Base-by-base conservation (phyloP, 1,140 invertebrate genomes). In the Drosophila punjabiensis region DNA sequence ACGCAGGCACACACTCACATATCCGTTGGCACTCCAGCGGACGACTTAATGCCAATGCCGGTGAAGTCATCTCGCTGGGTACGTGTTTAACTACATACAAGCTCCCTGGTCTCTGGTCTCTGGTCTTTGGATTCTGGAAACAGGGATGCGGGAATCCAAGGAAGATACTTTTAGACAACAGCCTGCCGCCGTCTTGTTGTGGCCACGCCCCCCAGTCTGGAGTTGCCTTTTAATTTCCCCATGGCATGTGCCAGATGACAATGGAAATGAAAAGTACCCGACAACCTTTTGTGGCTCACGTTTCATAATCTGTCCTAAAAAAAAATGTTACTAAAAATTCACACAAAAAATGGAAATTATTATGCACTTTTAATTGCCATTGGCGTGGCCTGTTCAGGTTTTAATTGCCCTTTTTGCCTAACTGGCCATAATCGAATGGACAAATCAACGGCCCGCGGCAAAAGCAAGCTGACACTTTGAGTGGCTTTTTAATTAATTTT, bases 401-500 rank as follows among this genome's bases (percentile, higher is more conserved):
- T 75, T 75, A 75, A 75, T 75, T 75, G 71, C 71, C 71, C 71
- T 75, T 75, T 74, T 75, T 75, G 56, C 67, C 86, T 74, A 79
- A 73, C 83, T 80, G 79, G 62, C 85, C 84, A 84, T 81, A 89
- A 87, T 89, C 81, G 59, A 84, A 61, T 67, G 67, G 64, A 65
- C 64, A 74, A 73, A 74, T 74, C 58, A 66, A 77, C 41, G 53
- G 16, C 41, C 58, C 2, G 48, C 32, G 67, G 43, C 20, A 24
- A 63, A 52, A 37, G 48, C 58, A 45, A 30, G 47, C 60, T 56
- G 45, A 66, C 61, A 64, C 50, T 69, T 81, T 88, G 82, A 84
- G 81, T 81, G 77, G 68, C 65, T 47, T 79, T 88, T 90, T 79
- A 88, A 90, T 85, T 79, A 81, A 85, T 81, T 81, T 88, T 35